A percentile compares a stretch with the other conserved stretches of the same genome.
Evolutionary conservation across 2,797 vertebrate species (phyloP).

Genomic region (Labeo calbasu): DNA sequence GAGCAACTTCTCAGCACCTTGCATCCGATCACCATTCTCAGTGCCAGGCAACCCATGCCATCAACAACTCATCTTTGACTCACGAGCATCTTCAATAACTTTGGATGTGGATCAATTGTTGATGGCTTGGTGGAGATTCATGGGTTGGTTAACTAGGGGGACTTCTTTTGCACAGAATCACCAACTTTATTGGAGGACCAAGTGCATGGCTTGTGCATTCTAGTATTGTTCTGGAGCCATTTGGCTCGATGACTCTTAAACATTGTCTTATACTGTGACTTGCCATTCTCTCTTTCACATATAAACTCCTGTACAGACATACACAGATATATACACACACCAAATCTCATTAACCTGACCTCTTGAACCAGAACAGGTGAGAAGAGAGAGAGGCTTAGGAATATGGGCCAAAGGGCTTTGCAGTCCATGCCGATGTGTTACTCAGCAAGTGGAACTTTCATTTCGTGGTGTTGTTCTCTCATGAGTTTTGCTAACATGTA

Average conservation of each 20-base stretch:
- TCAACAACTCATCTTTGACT: slow-evolving; percentile 13
- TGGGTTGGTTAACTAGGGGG: slow-evolving; percentile 18
- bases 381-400: slow-evolving; percentile 22
- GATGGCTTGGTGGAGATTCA: slow-evolving; percentile 26
- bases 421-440: slow-evolving; percentile 23
- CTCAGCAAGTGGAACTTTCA: slow-evolving; percentile 36
- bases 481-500: slow-evolving; percentile 23
- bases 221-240: slow-evolving; percentile 19
- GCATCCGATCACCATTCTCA: slow-evolving; percentile 42
- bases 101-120: slow-evolving; percentile 22
- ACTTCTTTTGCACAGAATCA: slow-evolving; percentile 13
- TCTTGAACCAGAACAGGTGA: slow-evolving; percentile 12
- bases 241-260: slow-evolving; percentile 26
- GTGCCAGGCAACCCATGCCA: slow-evolving; percentile 42
- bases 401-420: slow-evolving; percentile 29
- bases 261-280: slow-evolving; percentile 41
- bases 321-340: slow-evolving; percentile 8
- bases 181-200: neutral
- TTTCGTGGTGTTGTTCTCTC: slow-evolving; percentile 40
- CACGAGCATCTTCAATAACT: slow-evolving; percentile 19
- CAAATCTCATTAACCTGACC: slow-evolving; percentile 22
- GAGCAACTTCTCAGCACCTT: slow-evolving; percentile 42
- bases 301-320: slow-evolving; percentile 26
- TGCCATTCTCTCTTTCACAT: slow-evolving; percentile 39
- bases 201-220: slow-evolving; percentile 20